phyloP scores from a whole-genome alignment of 1,140 invertebrate species.

The Pseudomyrmex gracilis region DNA sequence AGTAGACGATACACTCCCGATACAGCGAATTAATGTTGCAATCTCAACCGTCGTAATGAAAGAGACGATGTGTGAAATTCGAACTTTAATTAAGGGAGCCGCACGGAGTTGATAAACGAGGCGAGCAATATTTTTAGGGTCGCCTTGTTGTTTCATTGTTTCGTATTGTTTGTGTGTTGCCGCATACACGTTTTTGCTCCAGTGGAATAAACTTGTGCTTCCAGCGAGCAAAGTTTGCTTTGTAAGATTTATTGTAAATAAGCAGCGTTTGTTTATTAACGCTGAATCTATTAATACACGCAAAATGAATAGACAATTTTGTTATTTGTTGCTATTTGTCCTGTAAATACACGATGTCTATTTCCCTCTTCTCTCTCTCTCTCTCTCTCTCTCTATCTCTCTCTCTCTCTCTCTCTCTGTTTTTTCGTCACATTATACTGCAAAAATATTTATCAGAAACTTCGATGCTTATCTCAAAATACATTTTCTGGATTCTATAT shows the following conservation, averaged over 20 bases:
- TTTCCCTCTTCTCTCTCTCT: too few relatives aligned
- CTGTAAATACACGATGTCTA: background rate
- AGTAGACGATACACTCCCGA: background rate
- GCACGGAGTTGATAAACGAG: background rate
- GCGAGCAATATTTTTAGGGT: background rate
- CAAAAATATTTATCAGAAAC: constrained; percentile 8
- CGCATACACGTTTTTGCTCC: background rate
- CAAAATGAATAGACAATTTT: background rate
- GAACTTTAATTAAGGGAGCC: constrained; percentile 34
- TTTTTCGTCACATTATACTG: constrained; percentile 2
- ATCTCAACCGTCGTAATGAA: constrained; percentile 11
- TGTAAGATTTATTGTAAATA: constrained; percentile 20
- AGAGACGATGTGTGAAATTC: constrained; percentile 18
- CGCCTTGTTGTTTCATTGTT: background rate
- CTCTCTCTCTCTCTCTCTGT: background rate
- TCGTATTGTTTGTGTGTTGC: background rate
- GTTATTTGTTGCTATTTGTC: constrained; percentile 4
- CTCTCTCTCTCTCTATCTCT: too few relatives aligned
- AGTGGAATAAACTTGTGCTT: background rate
- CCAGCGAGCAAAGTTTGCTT: constrained; percentile 3
- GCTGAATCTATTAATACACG: background rate
- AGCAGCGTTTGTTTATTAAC: background rate
- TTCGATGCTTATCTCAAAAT: constrained; percentile 4
- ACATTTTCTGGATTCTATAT: background rate
- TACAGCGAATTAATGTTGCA: constrained; percentile 38